Evolutionary conservation across 2,797 vertebrate genomes (phyloP).

Genomic region (Dromococcyx pavoninus): DNA sequence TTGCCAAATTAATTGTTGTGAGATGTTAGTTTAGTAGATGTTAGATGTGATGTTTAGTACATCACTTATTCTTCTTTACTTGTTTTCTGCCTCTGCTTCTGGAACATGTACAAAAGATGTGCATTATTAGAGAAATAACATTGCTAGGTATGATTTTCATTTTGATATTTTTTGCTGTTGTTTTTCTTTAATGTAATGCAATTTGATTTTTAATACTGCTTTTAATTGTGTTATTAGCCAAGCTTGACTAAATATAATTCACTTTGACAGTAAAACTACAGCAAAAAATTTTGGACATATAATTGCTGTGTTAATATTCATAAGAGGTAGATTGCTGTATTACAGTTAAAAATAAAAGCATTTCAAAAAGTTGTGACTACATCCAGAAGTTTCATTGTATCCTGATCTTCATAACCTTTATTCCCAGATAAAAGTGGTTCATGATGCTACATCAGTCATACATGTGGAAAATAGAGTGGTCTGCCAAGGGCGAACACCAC

Average conservation of each 20-base stretch:
- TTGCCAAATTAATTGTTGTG: neutral
- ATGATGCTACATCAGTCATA: conserved; percentile 24
- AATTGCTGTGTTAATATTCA: conserved; percentile 48
- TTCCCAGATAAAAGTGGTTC: conserved; percentile 39
- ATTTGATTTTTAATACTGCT: conserved; percentile 54
- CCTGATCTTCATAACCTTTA: conserved; percentile 64
- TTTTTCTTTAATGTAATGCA: neutral
- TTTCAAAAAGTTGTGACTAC: conserved; percentile 47
- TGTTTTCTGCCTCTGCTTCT: neutral
- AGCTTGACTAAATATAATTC: conserved; percentile 50
- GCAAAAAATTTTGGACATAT: conserved; percentile 33
- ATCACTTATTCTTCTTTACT: neutral
- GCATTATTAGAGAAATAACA: neutral
- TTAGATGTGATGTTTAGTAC: too few relatives aligned
- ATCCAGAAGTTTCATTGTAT: conserved; percentile 12
- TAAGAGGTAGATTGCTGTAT: conserved; percentile 12
- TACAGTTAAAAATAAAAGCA: conserved; percentile 49
- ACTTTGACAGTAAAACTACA: conserved; percentile 53
- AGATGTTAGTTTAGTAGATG: neutral
- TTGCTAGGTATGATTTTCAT: neutral
- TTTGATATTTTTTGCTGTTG: neutral
- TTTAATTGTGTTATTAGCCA: conserved; percentile 34
- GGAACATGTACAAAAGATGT: neutral
- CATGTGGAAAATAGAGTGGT: conserved; percentile 22
- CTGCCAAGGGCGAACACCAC: conserved; percentile 48